phyloP scores from a whole-genome alignment of 1,140 invertebrate species.

The Spodoptera frugiperda region DNA sequence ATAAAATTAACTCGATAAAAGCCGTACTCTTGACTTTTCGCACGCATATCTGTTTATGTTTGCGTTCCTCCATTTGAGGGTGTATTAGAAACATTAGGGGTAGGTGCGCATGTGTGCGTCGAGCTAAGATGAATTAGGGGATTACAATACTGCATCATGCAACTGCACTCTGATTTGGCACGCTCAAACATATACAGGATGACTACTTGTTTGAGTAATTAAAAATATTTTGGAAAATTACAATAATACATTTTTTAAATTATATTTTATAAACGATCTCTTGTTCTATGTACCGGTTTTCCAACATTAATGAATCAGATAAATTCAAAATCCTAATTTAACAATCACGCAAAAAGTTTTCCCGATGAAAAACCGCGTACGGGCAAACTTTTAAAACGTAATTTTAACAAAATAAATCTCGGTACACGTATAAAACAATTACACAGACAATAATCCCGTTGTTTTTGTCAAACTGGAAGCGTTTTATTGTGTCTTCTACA shows the following conservation, averaged over 20 bases:
- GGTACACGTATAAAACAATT: constrained; percentile 67
- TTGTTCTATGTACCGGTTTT: neutral
- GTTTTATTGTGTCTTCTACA: constrained; percentile 74
- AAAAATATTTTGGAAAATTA: neutral
- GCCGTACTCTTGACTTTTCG: constrained; percentile 79
- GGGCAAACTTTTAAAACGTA: constrained; percentile 42
- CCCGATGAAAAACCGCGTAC: constrained; percentile 28
- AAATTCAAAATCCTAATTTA: constrained; percentile 2
- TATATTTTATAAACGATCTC: neutral
- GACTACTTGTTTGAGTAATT: constrained; percentile 42
- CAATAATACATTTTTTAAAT: neutral
- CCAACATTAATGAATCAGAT: neutral
- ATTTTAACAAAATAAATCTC: constrained; percentile 57
- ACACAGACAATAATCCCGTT: constrained; percentile 66
- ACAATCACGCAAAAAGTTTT: constrained; percentile 10
- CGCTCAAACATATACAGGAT: constrained; percentile 72
- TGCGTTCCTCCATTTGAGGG: constrained; percentile 71
- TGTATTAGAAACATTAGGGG: constrained; percentile 72
- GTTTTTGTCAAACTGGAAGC: constrained; percentile 68
- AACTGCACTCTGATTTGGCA: constrained; percentile 85
- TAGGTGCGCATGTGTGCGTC: constrained; percentile 65
- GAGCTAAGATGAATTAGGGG: constrained; percentile 81
- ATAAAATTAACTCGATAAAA: constrained; percentile 36
- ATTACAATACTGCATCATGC: constrained; percentile 81
- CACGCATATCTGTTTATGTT: constrained; percentile 74